Conservation (phyloP, 2,113 vertebrate species). For the Phasianus colchicus region DNA sequence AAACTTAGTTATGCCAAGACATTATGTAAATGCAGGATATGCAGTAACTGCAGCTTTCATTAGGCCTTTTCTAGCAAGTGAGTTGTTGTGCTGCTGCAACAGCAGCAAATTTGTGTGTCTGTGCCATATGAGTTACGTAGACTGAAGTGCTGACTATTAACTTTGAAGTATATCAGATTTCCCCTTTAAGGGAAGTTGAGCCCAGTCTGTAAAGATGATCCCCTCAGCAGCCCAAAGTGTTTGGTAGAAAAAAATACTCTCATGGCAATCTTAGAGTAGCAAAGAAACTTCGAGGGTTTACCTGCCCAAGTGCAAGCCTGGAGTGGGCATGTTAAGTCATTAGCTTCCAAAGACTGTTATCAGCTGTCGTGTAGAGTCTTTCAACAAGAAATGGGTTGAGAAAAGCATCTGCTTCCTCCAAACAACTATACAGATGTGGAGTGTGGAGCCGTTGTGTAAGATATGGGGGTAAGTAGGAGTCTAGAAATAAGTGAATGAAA, state of each 20-base stretch:
- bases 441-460: background rate
- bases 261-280: background rate
- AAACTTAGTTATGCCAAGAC: background rate
- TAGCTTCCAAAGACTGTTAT: background rate
- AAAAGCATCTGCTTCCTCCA: too few relatives aligned
- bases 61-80: background rate
- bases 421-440: background rate
- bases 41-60: background rate
- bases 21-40: background rate
- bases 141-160: background rate
- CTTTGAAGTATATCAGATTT: background rate
- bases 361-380: background rate
- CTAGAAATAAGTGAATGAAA: background rate
- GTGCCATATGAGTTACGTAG: background rate
- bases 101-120: background rate
- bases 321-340: background rate
- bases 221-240: background rate
- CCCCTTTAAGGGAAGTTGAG: background rate
- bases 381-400: background rate
- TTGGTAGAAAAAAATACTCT: background rate
- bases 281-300: background rate
- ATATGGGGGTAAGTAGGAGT: accelerated
- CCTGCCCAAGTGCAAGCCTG: background rate
- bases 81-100: background rate
- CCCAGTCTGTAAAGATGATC: background rate